Conservation (phyloP, 2,113 vertebrate genomes). For the Octodon degus region DNA sequence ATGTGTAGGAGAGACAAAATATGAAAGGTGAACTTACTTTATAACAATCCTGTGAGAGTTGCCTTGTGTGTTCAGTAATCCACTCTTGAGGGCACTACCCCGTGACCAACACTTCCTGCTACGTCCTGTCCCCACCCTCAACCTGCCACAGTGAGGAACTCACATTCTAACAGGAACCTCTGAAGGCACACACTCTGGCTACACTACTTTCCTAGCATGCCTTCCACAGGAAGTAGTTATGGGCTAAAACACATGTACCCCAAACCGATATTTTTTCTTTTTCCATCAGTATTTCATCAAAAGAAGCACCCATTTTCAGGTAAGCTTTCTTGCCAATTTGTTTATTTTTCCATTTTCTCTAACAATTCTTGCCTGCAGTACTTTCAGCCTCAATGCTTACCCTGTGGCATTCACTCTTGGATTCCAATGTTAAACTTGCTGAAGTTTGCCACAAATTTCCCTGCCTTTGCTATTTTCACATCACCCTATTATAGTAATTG, state of each 20-base stretch:
- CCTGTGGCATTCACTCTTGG: not conserved
- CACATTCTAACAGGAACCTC: not conserved
- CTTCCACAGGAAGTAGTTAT: constrained; percentile 73
- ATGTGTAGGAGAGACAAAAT: not conserved
- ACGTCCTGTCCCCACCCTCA: not conserved
- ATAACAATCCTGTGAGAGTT: not conserved
- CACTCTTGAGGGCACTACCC: too few relatives aligned
- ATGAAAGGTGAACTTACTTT: not conserved
- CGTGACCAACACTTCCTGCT: not conserved
- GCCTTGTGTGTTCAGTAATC: not conserved
- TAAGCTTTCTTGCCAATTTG: not conserved
- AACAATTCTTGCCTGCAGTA: not conserved
- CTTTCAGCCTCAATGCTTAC: not conserved
- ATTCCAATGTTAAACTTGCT: not conserved
- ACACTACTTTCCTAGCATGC: constrained; percentile 58
- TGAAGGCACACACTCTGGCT: not conserved
- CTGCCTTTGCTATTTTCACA: not conserved
- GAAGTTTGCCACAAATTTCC: not conserved
- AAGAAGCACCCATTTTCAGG: not conserved
- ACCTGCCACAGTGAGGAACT: not conserved
- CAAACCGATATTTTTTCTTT: not conserved
- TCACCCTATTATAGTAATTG: not conserved
- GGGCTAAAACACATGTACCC: not conserved
- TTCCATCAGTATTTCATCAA: constrained; percentile 50
- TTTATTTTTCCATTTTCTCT: not conserved